Conservation (phyloP, 2,888 invertebrate species). For the Drosophila kanekoi region DNA sequence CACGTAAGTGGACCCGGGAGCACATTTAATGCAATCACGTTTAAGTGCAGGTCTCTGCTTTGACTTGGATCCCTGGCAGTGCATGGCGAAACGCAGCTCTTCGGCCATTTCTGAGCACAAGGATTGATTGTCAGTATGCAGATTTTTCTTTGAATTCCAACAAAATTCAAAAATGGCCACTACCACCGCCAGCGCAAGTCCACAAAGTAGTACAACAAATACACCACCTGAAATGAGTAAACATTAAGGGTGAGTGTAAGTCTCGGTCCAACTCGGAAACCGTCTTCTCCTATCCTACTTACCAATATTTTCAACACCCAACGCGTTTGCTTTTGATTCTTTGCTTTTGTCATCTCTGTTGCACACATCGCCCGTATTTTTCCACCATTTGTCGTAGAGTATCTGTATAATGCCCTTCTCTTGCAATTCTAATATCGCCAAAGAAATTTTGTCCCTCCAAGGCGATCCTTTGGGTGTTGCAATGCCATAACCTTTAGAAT, state of each 20-base stretch:
- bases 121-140: constrained; percentile 93
- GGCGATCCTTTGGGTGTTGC: constrained; percentile 98
- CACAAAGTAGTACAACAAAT: constrained; percentile 97
- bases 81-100: constrained; percentile 95
- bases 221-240: constrained; percentile 90
- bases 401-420: constrained; percentile 97
- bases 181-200: constrained; percentile 94
- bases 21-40: constrained; percentile 91
- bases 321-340: constrained; percentile 96
- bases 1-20: constrained; percentile 90
- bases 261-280: neutral
- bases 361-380: constrained; percentile 96
- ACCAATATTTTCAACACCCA: constrained; percentile 94
- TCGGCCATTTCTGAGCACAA: constrained; percentile 97
- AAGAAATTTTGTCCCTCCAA: constrained; percentile 98
- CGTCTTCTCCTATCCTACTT: constrained; percentile 43
- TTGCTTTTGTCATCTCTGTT: constrained; percentile 94
- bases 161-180: constrained; percentile 97
- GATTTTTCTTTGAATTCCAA: constrained; percentile 96
- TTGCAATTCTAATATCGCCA: constrained; percentile 97
- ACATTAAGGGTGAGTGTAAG: neutral
- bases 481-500: constrained; percentile 93
- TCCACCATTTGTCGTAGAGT: constrained; percentile 99
- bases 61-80: constrained; percentile 92
- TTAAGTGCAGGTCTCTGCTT: constrained; percentile 92